A percentile compares a stretch with the other conserved stretches of the same genome.
Conservation (phyloP, 2,888 invertebrate genomes). For the Tethea ocularis region DNA sequence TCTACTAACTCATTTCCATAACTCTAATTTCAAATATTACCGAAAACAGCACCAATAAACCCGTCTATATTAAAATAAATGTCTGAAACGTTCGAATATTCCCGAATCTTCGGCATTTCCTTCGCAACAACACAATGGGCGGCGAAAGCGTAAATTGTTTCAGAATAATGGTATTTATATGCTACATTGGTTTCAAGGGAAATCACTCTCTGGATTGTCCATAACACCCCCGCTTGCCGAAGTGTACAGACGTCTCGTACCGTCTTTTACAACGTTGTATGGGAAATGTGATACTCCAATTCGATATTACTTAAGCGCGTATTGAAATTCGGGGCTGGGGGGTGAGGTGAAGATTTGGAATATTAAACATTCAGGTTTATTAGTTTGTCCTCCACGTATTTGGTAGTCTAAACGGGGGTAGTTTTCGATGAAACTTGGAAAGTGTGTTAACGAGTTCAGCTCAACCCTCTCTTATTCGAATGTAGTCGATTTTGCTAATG, state of each 20-base stretch:
- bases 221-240: conserved; percentile 54
- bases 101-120: conserved; percentile 39
- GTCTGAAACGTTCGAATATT: not conserved
- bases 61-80: conserved; percentile 8
- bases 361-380: conserved; percentile 83
- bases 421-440: conserved; percentile 76
- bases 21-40: not conserved
- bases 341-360: conserved; percentile 73
- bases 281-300: conserved; percentile 50
- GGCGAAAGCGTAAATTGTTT: conserved; percentile 76
- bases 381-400: conserved; percentile 81
- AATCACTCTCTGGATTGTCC: conserved; percentile 79
- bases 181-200: conserved; percentile 83
- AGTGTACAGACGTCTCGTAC: conserved; percentile 34
- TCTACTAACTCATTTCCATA: not conserved
- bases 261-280: conserved; percentile 51
- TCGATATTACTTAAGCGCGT: conserved; percentile 74
- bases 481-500: conserved; percentile 71
- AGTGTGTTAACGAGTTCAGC: conserved; percentile 76
- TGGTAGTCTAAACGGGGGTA: conserved; percentile 77
- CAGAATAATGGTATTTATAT: conserved; percentile 82
- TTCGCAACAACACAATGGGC: conserved; percentile 62
- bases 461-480: conserved; percentile 28
- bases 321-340: conserved; percentile 65
- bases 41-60: not conserved